Percentiles rank a stretch among this genome's conserved stretches.
Conservation (phyloP, 2,888 invertebrate species). For the Drosophila macrospina region DNA sequence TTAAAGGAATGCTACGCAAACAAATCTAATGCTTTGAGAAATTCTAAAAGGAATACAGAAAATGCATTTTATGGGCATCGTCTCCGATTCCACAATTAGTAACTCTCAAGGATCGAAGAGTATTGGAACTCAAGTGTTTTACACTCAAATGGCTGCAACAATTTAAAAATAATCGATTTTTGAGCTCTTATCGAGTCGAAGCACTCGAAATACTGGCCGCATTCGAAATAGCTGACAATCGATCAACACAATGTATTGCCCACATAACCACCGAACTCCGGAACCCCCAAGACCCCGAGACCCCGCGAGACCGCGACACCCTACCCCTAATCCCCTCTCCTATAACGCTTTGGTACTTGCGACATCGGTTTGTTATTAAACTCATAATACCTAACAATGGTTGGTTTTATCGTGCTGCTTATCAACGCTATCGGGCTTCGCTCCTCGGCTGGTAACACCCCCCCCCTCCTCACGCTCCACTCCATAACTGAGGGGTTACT, state of each 20-base stretch:
- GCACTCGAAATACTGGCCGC: constrained; percentile 12
- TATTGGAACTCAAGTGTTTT: constrained; percentile 11
- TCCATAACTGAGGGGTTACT: constrained; percentile 21
- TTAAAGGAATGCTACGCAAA: constrained; percentile 49
- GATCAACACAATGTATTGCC: constrained; percentile 33
- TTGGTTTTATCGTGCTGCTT: constrained; percentile 52
- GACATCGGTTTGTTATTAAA: constrained; percentile 55
- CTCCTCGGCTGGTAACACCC: neutral
- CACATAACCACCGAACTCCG: constrained; percentile 22
- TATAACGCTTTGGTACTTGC: constrained; percentile 31
- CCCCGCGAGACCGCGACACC: neutral
- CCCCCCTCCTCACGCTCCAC: neutral
- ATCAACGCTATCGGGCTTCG: constrained; percentile 57
- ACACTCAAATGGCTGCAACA: constrained; percentile 26
- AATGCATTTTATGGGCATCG: neutral
- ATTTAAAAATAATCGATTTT: constrained; percentile 18
- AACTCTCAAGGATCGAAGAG: constrained; percentile 16
- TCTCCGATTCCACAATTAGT: neutral
- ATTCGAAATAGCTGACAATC: constrained; percentile 43
- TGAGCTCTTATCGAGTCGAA: constrained; percentile 58
- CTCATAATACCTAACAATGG: constrained; percentile 55
- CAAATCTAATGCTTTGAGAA: constrained; percentile 14
- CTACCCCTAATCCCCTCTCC: neutral
- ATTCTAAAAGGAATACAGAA: too few species aligned
- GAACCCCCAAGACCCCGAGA: too few species aligned